Conservation (phyloP, 1,140 invertebrate genomes). For the Meloidogyne exigua region DNA sequence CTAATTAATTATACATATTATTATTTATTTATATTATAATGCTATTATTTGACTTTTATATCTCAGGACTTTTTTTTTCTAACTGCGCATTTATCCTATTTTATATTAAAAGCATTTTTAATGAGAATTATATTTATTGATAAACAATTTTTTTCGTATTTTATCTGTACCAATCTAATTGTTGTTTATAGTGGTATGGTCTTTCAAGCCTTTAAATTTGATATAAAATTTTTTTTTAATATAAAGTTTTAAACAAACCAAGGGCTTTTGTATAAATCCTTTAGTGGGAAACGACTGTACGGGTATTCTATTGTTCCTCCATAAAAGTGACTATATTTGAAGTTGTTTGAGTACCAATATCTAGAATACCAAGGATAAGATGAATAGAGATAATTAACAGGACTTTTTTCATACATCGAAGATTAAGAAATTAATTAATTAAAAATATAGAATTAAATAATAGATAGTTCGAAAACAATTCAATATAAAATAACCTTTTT, state of each 20-base stretch:
- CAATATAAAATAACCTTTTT: not conserved
- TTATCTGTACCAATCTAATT: conserved; percentile 15
- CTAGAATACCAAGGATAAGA: conserved; percentile 12
- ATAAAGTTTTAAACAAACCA: conserved; percentile 7
- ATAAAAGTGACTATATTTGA: conserved; percentile 26
- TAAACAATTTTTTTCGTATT: not conserved
- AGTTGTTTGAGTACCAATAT: conserved; percentile 1
- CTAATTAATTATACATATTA: not conserved
- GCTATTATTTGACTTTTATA: too few relatives aligned
- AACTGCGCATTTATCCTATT: not conserved
- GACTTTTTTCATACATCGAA: not conserved
- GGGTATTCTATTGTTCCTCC: conserved; percentile 10
- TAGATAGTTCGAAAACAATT: not conserved
- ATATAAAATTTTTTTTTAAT: not conserved
- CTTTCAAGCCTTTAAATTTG: conserved; percentile 1
- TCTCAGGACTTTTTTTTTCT: not conserved
- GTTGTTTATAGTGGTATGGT: conserved; percentile 8
- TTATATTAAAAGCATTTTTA: too few relatives aligned
- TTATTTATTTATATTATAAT: too few relatives aligned
- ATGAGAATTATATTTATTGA: too few relatives aligned
- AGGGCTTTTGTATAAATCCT: conserved; percentile 27
- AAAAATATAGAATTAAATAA: not conserved
- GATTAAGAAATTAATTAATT: not conserved
- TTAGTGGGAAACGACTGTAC: conserved; percentile 18
- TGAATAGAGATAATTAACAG: not conserved